A percentile compares a stretch with the other conserved stretches of the same genome.
These are phyloP conservation scores for Conops quadrifasciatus DNA, from an alignment of 2,888 invertebrate species.

Conservation along the genomic window DNA sequence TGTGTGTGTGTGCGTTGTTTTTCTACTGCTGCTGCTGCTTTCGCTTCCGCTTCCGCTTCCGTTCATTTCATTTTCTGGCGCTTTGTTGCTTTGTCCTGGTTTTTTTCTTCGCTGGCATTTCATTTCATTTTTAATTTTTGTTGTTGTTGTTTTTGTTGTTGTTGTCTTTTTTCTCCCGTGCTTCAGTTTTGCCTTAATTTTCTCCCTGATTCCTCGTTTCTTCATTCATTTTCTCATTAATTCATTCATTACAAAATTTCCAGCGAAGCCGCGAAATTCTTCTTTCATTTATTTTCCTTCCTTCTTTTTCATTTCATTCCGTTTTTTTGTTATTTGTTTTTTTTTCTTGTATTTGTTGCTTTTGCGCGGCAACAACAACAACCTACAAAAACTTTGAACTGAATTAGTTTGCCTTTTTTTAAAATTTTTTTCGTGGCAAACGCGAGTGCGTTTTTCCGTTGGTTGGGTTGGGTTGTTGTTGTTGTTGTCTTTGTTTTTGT, in stretches of 20 bases:
- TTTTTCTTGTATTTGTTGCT: neutral
- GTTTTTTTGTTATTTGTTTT: too few relatives aligned
- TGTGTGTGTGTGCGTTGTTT: too few relatives aligned
- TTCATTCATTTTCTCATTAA: neutral
- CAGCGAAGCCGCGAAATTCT: too few relatives aligned
- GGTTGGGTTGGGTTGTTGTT: too few relatives aligned
- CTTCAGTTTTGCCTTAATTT: neutral
- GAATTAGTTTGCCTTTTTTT: neutral
- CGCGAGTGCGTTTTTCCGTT: neutral
- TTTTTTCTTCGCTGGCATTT: neutral
- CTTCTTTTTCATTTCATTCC: too few relatives aligned
- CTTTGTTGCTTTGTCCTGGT: too few relatives aligned
- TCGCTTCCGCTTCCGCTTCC: neutral
- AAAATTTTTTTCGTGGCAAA: neutral
- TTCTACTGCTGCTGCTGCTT: neutral
- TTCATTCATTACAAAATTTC: conserved; percentile 1
- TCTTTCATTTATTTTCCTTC: too few relatives aligned
- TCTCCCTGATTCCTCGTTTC: neutral
- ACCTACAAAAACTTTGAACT: neutral
- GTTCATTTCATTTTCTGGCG: neutral
- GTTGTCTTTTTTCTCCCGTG: neutral
- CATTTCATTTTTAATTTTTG: neutral
- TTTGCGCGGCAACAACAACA: too few relatives aligned
- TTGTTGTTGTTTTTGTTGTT: neutral
- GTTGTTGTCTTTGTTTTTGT: too few relatives aligned